Evolutionary conservation across 2,797 vertebrate genomes (phyloP), one percentile per base, ranked within the genome.

Genomic region (Rhabdomys pumilio): DNA sequence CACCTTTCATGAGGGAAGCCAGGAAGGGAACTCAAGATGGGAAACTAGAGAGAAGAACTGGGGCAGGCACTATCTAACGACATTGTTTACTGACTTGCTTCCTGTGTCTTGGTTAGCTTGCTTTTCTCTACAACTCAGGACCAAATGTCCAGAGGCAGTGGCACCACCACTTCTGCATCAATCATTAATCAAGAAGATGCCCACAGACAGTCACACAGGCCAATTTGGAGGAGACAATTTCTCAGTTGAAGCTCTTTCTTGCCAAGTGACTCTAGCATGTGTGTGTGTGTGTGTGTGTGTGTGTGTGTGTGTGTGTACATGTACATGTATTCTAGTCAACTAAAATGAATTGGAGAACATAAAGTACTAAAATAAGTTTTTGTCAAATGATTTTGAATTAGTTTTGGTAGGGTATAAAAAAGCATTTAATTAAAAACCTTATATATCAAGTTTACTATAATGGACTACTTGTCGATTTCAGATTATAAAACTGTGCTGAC

Each of bases 391-490:
- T 1, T 63, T 84, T 44, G n/a, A 82, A 61, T 29, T 61, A 2
- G 2, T n/a, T 50, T 50, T 67, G 34, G 63, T 53, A 47, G 11
- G 41, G 8, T 13, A 5, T 10, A 67, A 53, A 6, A 83, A 5
- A 11, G 73, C 34, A n/a, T 55, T 55, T 69, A 93, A 95, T 69
- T 75, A 2, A 82, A 81, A 31, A 77, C 2, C 2, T 55, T 7
- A 83, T 41, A 63, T 26, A 47, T 80, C 80, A 15, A 69, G 10
- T 85, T 93, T 15, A 29, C 80, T 90, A 67, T 22, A 31, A 10
- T 83, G 79, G 3, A 95, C 53, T 89, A 84, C 47, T 83, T 91
- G 7, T 26, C 61, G 8, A 88, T 79, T 86, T 85, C 93, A 92
- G 17, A 20, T 87, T 95, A 38, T 82, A 14, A 59, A 86, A 90